phyloP scores from a whole-genome alignment of 2,113 vertebrate genomes.

The Mixornis gularis region DNA sequence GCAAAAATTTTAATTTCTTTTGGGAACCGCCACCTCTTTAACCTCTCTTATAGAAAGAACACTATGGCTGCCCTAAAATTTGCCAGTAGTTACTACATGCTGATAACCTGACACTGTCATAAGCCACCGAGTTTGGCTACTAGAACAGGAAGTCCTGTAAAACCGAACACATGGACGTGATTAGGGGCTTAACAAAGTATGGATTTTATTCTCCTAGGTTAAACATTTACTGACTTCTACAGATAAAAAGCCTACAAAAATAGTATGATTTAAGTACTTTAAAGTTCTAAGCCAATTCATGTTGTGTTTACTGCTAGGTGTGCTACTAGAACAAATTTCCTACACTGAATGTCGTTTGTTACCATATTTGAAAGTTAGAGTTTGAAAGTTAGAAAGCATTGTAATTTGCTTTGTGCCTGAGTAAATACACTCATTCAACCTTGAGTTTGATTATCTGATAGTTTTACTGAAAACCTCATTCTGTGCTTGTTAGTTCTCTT shows the following conservation, averaged over 20 bases:
- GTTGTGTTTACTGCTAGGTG: neutral
- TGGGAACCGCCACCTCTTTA: neutral
- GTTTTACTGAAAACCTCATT: neutral
- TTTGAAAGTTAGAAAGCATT: neutral
- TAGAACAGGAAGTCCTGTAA: neutral
- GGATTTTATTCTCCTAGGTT: neutral
- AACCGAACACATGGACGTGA: neutral
- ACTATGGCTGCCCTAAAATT: neutral
- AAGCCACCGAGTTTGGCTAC: neutral
- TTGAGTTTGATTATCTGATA: neutral
- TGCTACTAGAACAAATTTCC: neutral
- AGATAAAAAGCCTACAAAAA: neutral
- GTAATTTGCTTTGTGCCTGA: neutral
- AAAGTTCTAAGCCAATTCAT: neutral
- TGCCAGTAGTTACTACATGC: neutral
- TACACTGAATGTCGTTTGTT: neutral
- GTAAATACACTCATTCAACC: neutral
- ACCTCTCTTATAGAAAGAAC: neutral
- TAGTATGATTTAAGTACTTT: neutral
- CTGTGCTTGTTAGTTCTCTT: neutral
- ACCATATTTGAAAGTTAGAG: neutral
- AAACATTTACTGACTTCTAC: neutral
- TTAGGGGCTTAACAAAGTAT: neutral
- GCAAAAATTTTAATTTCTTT: neutral
- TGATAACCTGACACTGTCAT: neutral